A percentile compares a stretch with the other conserved stretches of the same genome.
Evolutionary conservation across 2,888 invertebrate species (phyloP).

Genomic region (Caenorhabditis doughertyi): DNA sequence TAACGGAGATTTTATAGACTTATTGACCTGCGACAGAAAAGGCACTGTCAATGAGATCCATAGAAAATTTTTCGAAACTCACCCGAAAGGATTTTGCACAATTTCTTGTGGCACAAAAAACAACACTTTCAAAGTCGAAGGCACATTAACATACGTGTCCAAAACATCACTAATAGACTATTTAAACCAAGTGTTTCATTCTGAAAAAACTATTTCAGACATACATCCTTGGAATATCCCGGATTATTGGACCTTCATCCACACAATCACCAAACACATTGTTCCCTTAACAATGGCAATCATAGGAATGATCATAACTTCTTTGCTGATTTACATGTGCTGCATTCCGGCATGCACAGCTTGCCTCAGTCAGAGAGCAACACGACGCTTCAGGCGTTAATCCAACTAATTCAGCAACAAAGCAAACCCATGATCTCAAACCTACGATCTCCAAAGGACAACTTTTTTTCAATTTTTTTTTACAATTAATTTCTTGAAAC

Average conservation of each 20-base stretch:
- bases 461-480: too few species aligned
- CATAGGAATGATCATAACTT: not conserved
- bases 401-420: too few species aligned
- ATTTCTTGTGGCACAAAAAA: slow-evolving; percentile 6
- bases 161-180: slow-evolving; percentile 1
- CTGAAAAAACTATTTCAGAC: slow-evolving; percentile 7
- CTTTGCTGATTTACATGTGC: not conserved
- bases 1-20: not conserved
- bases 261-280: slow-evolving; percentile 81
- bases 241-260: not conserved
- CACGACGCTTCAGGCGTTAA: too few species aligned
- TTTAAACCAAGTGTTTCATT: not conserved
- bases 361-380: too few species aligned
- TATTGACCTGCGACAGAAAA: not conserved
- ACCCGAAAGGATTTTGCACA: not conserved
- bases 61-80: not conserved
- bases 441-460: too few species aligned
- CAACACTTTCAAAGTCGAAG: not conserved
- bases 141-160: slow-evolving; percentile 4
- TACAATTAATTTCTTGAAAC: too few species aligned
- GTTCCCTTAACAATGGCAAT: not conserved
- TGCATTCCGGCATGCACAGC: not conserved
- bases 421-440: too few species aligned
- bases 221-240: slow-evolving; percentile 4
- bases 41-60: not conserved